Evolutionary conservation across 2,888 invertebrate species (phyloP), one percentile per base, ranked within the genome.

Genomic region (Heliconius hortense): DNA sequence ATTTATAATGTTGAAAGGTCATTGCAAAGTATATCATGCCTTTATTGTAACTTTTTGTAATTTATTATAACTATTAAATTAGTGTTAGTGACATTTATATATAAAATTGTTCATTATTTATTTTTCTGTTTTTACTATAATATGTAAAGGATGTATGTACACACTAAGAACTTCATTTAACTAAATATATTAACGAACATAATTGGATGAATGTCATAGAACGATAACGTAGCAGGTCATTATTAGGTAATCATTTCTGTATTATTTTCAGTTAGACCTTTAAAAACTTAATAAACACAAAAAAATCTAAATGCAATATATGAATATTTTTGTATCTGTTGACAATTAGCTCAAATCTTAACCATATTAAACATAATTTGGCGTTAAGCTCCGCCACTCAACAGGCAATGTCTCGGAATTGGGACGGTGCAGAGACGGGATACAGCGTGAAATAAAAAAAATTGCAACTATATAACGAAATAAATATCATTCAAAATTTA

Each of bases 1-100:
- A 31, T 69, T n/a, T 69, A 69, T 31, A 56, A 31, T 56, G 56
- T 69, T 69, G 31, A 56, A 21, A 31, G 21, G 3, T 28, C 48
- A 48, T 48, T 28, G 11, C 11, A 48, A 48, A 48, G 48, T 10
- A 21, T 21, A 31, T 28, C 28, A 18, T 53, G 1, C 8, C n/a
- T 4, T 2, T n/a, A n/a, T 2, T 31, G 21, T 68, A 68, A 28
- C 28, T 24, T 66, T 39, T 66, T 31, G 28, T 68, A 13, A 53
- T 3, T 56, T n/a, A 56, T n/a, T 31, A 53, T 24, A 7, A n/a
- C n/a, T 31, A 56, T 13, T n/a, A n/a, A n/a, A 28, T 28, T 26
- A 53, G 10, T 21, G 21, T 18, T n/a, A 4, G 18, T 68, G 28
- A 53, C 53, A 28, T 69, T 53, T 64, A 15, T 39, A 39, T 66